Evolutionary conservation across 2,113 vertebrate genomes (phyloP).

Genomic region (Halcyon malimbica): DNA sequence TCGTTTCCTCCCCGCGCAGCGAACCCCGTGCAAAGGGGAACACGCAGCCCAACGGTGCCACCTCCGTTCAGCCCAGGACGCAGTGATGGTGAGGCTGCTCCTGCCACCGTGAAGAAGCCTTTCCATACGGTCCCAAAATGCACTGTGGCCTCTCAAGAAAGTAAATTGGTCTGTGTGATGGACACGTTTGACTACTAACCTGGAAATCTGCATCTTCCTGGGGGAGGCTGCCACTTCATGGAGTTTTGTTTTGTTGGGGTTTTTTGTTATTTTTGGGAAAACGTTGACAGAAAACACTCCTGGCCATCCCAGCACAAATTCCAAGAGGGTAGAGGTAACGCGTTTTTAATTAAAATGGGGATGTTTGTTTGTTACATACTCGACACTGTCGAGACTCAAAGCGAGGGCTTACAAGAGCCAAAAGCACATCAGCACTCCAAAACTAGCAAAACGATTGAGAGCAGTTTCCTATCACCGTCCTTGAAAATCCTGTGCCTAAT

Average conservation of each 20-base stretch:
- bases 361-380: not conserved
- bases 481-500: not conserved
- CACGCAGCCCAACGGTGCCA: not conserved
- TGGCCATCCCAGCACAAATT: not conserved
- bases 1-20: rapidly evolving
- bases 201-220: not conserved
- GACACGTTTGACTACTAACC: not conserved
- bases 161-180: not conserved
- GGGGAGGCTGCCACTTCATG: not conserved
- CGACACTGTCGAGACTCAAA: not conserved
- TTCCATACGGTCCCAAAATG: not conserved
- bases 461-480: not conserved
- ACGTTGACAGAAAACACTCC: not conserved
- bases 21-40: not conserved
- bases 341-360: not conserved
- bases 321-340: not conserved
- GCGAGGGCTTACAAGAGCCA: not conserved
- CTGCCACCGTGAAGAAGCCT: not conserved
- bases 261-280: not conserved
- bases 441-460: not conserved
- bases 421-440: rapidly evolving
- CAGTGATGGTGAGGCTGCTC: not conserved
- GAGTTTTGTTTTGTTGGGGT: not conserved
- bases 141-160: not conserved
- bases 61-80: rapidly evolving